Conservation (phyloP, 2,113 vertebrate genomes). For the Cyprinus carpio region DNA sequence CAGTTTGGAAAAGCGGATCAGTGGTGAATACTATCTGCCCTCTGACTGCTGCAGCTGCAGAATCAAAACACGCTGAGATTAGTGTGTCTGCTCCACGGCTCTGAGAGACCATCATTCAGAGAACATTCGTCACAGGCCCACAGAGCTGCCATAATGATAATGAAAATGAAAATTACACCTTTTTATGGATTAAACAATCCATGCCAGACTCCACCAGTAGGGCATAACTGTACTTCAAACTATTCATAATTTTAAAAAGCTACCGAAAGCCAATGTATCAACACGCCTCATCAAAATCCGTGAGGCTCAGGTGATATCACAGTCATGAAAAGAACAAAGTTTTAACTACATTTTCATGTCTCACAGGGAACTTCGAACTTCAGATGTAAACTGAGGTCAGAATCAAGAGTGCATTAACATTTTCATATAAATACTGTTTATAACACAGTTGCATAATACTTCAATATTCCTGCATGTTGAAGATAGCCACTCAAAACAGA, state of each 20-base stretch:
- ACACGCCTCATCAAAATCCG: not conserved
- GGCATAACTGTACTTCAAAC: constrained; percentile 10
- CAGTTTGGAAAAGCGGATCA: constrained; percentile 43
- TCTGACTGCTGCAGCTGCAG: constrained; percentile 38
- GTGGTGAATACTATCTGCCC: constrained; percentile 48
- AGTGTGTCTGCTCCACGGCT: constrained; percentile 24
- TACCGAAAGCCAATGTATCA: not conserved
- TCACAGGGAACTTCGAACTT: not conserved
- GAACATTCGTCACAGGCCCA: constrained; percentile 20
- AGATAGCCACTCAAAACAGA: not conserved
- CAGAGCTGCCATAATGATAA: constrained; percentile 44
- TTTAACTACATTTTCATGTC: not conserved
- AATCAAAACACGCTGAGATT: constrained; percentile 48
- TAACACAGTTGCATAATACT: not conserved
- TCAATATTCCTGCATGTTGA: not conserved
- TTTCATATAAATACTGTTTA: not conserved
- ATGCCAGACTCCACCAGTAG: constrained; percentile 25
- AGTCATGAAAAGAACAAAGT: not conserved
- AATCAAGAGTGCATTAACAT: not conserved
- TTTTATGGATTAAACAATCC: constrained; percentile 36
- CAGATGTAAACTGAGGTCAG: not conserved
- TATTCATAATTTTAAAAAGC: not conserved
- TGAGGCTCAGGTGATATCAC: not conserved
- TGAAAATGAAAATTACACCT: constrained; percentile 45
- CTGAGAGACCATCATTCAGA: constrained; percentile 7